phyloP scores from a whole-genome alignment of 1,140 invertebrate genomes.

The Pachyrhynchus sulphureomaculatus region DNA sequence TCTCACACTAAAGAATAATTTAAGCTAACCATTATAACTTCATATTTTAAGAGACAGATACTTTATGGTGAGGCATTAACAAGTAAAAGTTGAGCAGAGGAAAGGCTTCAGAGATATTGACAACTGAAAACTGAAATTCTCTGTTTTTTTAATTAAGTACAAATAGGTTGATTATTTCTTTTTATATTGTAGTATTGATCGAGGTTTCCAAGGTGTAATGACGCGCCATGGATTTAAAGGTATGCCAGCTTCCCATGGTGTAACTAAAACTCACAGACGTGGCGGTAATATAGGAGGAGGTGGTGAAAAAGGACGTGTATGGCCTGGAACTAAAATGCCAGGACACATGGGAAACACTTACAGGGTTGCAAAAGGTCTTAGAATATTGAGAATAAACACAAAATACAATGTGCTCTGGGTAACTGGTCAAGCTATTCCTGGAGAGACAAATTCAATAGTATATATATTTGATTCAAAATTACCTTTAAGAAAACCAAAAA shows the following conservation, averaged over 20 bases:
- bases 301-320: slow-evolving; percentile 79
- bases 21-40: too few species aligned
- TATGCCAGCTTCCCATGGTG: slow-evolving; percentile 87
- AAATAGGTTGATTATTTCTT: too few species aligned
- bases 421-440: slow-evolving; percentile 76
- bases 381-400: slow-evolving; percentile 89
- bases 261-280: slow-evolving; percentile 93
- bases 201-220: slow-evolving; percentile 98
- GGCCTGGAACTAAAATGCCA: slow-evolving; percentile 95
- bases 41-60: too few species aligned
- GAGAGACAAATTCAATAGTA: slow-evolving; percentile 76
- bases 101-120: too few species aligned
- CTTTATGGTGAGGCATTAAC: too few species aligned
- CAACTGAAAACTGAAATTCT: too few species aligned
- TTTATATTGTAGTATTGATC: slow-evolving; percentile 68
- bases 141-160: too few species aligned
- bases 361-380: slow-evolving; percentile 69
- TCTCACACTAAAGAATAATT: too few species aligned
- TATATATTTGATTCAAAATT: slow-evolving; percentile 81
- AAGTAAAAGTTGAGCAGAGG: too few species aligned
- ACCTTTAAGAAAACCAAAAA: slow-evolving; percentile 59
- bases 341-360: slow-evolving; percentile 93
- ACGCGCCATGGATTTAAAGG: slow-evolving; percentile 96
- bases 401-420: slow-evolving; percentile 93
- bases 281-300: slow-evolving; percentile 88